Conservation (phyloP, 2,113 vertebrate species). For the Pantherophis guttatus region DNA sequence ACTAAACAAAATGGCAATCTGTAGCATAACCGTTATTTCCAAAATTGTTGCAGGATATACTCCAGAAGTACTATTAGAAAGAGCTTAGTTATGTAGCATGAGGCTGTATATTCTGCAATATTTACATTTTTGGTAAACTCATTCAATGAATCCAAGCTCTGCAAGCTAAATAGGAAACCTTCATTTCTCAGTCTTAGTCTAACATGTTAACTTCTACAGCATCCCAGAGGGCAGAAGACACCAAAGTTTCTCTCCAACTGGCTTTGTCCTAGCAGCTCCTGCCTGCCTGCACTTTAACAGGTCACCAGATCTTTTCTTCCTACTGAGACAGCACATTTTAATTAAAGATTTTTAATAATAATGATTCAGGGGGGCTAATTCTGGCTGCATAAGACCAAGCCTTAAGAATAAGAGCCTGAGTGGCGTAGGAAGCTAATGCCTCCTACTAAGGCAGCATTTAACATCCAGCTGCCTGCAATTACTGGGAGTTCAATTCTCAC, state of each 20-base stretch:
- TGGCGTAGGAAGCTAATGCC: too few relatives aligned
- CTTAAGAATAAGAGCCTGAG: not conserved
- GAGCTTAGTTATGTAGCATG: too few relatives aligned
- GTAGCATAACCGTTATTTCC: not conserved
- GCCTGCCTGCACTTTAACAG: not conserved
- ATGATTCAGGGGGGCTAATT: not conserved
- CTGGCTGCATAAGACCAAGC: not conserved
- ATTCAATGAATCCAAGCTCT: too few relatives aligned
- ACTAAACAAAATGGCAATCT: not conserved
- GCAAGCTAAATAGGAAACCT: too few relatives aligned
- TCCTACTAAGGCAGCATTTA: too few relatives aligned
- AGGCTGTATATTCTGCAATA: too few relatives aligned
- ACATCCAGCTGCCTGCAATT: too few relatives aligned
- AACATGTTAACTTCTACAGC: too few relatives aligned
- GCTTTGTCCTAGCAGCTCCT: not conserved
- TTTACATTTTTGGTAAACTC: too few relatives aligned
- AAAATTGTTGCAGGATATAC: not conserved
- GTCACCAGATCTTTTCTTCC: not conserved
- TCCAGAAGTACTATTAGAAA: not conserved
- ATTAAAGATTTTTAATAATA: not conserved
- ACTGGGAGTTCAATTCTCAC: too few relatives aligned
- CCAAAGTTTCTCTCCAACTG: not conserved
- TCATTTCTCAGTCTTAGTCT: not conserved
- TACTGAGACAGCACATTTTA: not conserved
- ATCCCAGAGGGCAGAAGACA: not conserved